Evolutionary conservation across 2,797 vertebrate genomes (phyloP), one percentile per base, ranked within the genome.

Genomic region (Propithecus deckenii): DNA sequence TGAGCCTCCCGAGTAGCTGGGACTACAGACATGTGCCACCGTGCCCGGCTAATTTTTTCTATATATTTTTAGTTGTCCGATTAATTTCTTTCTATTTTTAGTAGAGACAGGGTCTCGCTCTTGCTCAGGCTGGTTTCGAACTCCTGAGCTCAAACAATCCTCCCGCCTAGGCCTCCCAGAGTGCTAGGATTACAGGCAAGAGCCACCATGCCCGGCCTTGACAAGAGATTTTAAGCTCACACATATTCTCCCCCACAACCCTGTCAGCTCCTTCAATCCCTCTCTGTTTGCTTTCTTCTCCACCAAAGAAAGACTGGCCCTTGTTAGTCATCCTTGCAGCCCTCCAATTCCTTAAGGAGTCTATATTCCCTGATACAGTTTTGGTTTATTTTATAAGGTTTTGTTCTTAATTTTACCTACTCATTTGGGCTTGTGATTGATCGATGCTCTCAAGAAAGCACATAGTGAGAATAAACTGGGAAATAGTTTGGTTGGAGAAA

Each of bases 401-500:
- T 93, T 93, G 12, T 48, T 81, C 55, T 92, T 95, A 65, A 86
- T 81, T 87, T 94, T 69, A 72, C 48, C 28, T 35, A 38, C 10
- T 92, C 61, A 63, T 4, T 90, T 85, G 55, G 32, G 30, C 30
- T 97, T 94, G 61, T 67, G 48, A 87, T 55, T 71, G 38, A 65
- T 23, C 32, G n/a, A 75, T 63, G 30, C 7, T 75, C 32, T 94
- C 59, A 91, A 93, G 20, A 74, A 93, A 23, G 5, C 38, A 5
- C 23, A 18, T 46, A 92, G 15, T 72, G 22, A 95, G 52, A 86
- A 87, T 63, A 93, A 59, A 65, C 35, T 69, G 52, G 35, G 17
- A 93, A 89, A 96, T 84, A 78, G 74, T 30, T 83, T 69, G 14
- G 18, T 61, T 76, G 28, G 41, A 71, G 15, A 46, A 75, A 50